Base-by-base conservation (phyloP, 2,888 invertebrate species). In the Apodemia mormo region DNA sequence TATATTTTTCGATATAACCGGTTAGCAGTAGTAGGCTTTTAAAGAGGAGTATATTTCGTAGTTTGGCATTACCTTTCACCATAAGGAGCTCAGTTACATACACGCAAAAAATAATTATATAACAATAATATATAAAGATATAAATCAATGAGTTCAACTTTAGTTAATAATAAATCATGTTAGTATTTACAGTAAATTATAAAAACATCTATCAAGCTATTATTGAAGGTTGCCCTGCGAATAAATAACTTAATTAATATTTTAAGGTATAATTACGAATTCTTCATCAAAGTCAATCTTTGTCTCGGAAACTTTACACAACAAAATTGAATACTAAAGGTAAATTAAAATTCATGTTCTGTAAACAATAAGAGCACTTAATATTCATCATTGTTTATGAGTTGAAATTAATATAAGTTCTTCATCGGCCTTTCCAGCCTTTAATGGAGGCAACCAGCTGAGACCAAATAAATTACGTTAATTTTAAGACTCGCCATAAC, bases 331-430 rank as follows among this genome's bases (percentile, higher is more conserved):
- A 33, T 61, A 61, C 30, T 61, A 61, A 30, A 61, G 58, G 58
- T 61, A 61, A 30, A 61, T 58, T 58, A 71, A 61, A 72, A 72
- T 67, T 80, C 70, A 78, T 81, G 81, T 80, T 80, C 74, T 72
- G 72, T 77, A 73, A 78, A 77, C 75, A 77, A 74, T 76, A 77
- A 80, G 78, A 74, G 77, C 76, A 76, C 84, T 85, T 84, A 83
- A 82, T 84, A 84, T 84, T 84, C 79, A 85, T 85, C 82, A 85
- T 82, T 84, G 79, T 82, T 82, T 80, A 81, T 80, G 78, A 86
- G 78, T 83, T 80, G 76, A 84, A 82, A 83, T 84, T 80, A 82
- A 82, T 82, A 80, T 76, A 85, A 82, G 75, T 83, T 82, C 78
- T 79, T 81, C 75, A 77, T 81, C 79, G 79, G 78, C 76, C 74